phyloP scores from a whole-genome alignment of 2,797 vertebrate species.

The Gadopsis marmoratus region DNA sequence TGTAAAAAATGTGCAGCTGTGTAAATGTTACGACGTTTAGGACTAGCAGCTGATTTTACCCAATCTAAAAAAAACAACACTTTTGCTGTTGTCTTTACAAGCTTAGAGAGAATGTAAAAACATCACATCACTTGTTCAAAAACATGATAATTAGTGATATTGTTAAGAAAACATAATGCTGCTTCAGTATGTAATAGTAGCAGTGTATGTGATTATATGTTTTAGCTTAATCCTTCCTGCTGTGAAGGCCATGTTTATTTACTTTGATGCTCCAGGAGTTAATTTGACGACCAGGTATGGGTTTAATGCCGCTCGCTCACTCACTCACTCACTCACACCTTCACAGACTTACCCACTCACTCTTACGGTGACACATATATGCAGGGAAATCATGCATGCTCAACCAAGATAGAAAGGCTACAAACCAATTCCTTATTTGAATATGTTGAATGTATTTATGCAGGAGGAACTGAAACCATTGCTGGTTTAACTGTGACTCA shows the following conservation, averaged over 20 bases:
- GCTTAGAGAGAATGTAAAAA: neutral
- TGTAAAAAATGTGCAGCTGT: neutral
- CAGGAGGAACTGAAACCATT: conserved; percentile 48
- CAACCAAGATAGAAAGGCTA: neutral
- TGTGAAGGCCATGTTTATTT: neutral
- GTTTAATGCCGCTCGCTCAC: conserved; percentile 6
- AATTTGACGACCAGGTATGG: conserved; percentile 40
- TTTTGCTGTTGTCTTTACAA: neutral
- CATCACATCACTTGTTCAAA: neutral
- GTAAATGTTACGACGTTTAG: neutral
- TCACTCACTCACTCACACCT: too few relatives aligned
- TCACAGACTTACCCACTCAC: too few relatives aligned
- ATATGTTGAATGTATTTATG: neutral
- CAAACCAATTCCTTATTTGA: conserved; percentile 11
- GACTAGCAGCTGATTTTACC: neutral
- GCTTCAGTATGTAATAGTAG: neutral
- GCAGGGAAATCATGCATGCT: neutral
- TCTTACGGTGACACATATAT: neutral
- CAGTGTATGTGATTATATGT: neutral
- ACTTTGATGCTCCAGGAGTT: conserved; percentile 32
- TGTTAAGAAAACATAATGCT: neutral
- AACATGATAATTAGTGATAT: neutral
- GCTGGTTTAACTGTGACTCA: neutral
- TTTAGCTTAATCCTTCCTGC: conserved; percentile 11
- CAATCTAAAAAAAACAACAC: too few relatives aligned